Conservation (phyloP, 2,113 vertebrate species). For the Nannospalax galili region DNA sequence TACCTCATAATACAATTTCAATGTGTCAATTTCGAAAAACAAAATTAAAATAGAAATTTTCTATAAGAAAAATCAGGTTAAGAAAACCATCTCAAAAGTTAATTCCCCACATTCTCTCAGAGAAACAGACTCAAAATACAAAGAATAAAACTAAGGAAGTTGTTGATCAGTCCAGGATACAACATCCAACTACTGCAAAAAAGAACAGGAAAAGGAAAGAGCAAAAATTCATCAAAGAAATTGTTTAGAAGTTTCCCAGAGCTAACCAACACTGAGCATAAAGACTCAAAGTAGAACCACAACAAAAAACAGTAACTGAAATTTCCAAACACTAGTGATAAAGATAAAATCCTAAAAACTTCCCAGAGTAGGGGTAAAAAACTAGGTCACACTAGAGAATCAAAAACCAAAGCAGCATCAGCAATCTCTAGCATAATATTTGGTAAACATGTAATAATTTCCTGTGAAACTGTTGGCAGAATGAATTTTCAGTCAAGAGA, state of each 20-base stretch:
- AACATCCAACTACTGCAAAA: neutral
- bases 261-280: neutral
- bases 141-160: neutral
- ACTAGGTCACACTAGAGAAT: neutral
- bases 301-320: slow-evolving; percentile 19
- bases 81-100: neutral
- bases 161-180: neutral
- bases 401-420: slow-evolving; percentile 35
- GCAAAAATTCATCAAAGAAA: neutral
- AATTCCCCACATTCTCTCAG: neutral
- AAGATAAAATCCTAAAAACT: slow-evolving; percentile 47
- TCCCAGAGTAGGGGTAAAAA: slow-evolving; percentile 30
- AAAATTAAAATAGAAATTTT: too few species aligned
- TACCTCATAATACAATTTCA: neutral
- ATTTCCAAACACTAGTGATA: slow-evolving; percentile 30
- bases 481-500: neutral
- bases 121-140: neutral
- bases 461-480: neutral
- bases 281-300: slow-evolving; percentile 18
- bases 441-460: neutral
- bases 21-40: neutral
- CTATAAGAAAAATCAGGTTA: neutral
- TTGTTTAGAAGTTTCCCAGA: slow-evolving; percentile 32
- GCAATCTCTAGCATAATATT: neutral
- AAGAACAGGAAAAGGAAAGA: slow-evolving; percentile 8